Conservation (phyloP, 2,797 vertebrate genomes). For the Molossus molossus region DNA sequence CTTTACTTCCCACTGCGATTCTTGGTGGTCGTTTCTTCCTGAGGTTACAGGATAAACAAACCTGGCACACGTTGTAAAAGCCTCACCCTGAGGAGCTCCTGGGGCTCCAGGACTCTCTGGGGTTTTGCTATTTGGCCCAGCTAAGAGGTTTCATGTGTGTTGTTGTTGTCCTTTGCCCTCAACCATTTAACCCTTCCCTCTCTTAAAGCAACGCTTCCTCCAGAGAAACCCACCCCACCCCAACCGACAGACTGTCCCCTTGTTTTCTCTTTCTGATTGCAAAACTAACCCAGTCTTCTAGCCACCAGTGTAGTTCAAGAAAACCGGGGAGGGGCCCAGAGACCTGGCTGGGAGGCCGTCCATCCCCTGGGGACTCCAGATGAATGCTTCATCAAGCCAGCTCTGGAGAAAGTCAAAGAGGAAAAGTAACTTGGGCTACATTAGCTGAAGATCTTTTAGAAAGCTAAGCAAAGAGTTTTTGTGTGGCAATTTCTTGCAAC, state of each 20-base stretch:
- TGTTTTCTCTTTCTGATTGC: conserved; percentile 76
- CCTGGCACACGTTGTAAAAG: conserved; percentile 78
- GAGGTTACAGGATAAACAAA: conserved; percentile 81
- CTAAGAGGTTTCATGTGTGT: conserved; percentile 86
- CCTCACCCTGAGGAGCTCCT: conserved; percentile 70
- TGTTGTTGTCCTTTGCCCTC: conserved; percentile 74
- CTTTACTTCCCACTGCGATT: conserved; percentile 63
- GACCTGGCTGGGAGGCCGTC: neutral
- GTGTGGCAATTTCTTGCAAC: neutral
- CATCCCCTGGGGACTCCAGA: no score
- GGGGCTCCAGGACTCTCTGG: conserved; percentile 61
- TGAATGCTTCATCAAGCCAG: fast-evolving
- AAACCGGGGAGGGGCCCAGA: neutral
- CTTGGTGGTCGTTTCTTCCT: conserved; percentile 86
- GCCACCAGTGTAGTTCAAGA: conserved; percentile 66
- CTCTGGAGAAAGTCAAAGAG: neutral
- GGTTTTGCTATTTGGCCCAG: conserved; percentile 72
- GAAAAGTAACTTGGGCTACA: neutral
- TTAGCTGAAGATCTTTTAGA: neutral
- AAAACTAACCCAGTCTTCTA: conserved; percentile 40
- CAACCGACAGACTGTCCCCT: conserved; percentile 33
- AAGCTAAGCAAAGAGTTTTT: neutral
- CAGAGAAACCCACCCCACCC: neutral
- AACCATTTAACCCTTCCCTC: conserved; percentile 86
- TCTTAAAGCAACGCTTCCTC: conserved; percentile 5